Percentiles rank a stretch among this genome's conserved stretches.
These are phyloP conservation scores for Myotis pilosus DNA, from an alignment of 2,797 vertebrate genomes.

Conservation along the genomic window DNA sequence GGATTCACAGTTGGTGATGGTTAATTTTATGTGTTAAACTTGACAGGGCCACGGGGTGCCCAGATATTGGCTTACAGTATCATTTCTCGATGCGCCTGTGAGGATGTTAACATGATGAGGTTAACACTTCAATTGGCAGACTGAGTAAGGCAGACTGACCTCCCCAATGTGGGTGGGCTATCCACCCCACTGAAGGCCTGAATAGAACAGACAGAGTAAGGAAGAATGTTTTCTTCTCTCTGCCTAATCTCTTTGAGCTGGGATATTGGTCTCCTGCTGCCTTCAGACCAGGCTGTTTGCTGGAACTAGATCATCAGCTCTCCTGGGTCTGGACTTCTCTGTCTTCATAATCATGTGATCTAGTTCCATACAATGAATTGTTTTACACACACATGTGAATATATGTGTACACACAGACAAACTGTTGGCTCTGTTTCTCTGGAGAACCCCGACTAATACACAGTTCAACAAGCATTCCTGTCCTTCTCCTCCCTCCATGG, in stretches of 20 bases:
- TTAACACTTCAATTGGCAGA: background rate
- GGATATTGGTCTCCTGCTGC: background rate
- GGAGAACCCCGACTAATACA: background rate
- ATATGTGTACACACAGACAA: background rate
- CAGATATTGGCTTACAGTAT: background rate
- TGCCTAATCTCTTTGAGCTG: background rate
- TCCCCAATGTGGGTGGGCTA: accelerated
- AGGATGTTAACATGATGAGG: background rate
- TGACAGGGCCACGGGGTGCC: accelerated
- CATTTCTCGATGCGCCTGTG: background rate
- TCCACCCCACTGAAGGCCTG: background rate
- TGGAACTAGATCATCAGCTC: background rate
- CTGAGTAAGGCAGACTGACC: background rate
- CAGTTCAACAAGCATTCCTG: background rate
- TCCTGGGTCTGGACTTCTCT: background rate
- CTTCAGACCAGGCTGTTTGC: background rate
- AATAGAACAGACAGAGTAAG: background rate
- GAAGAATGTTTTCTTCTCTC: background rate
- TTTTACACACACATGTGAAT: background rate
- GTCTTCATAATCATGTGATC: background rate
- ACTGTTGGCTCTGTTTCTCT: background rate
- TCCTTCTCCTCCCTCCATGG: background rate
- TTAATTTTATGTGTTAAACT: background rate
- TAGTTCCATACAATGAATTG: background rate
- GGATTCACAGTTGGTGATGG: background rate